phyloP scores from a whole-genome alignment of 2,113 vertebrate species.

The Oxyura jamaicensis region DNA sequence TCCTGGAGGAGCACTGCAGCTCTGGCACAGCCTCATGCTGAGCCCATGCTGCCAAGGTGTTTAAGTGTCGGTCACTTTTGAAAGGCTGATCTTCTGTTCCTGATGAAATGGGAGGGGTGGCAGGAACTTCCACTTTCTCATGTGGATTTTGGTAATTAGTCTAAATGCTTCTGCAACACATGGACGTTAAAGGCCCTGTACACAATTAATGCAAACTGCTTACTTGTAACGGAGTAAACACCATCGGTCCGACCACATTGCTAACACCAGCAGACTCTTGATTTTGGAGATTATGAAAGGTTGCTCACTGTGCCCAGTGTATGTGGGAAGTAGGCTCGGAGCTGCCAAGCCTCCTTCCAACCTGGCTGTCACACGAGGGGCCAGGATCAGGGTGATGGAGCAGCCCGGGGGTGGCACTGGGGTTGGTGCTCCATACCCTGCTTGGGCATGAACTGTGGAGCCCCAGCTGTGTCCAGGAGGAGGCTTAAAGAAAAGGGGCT shows the following conservation, averaged over 20 bases:
- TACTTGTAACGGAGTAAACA: background rate
- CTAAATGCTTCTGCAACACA: background rate
- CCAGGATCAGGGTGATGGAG: background rate
- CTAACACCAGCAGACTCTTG: background rate
- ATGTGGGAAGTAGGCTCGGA: background rate
- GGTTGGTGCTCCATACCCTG: background rate
- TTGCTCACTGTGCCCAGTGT: background rate
- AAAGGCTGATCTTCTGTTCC: background rate
- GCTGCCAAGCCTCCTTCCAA: background rate
- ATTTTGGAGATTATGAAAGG: background rate
- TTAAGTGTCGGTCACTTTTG: background rate
- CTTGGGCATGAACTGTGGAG: background rate
- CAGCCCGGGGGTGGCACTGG: background rate
- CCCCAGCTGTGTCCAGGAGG: background rate
- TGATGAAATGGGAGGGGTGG: background rate
- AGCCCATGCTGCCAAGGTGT: background rate
- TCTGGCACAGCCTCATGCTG: background rate
- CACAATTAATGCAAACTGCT: background rate
- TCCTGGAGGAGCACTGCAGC: background rate
- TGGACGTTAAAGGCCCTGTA: background rate
- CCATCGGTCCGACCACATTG: background rate
- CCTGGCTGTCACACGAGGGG: background rate
- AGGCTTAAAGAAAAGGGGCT: background rate
- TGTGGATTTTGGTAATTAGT: slow-evolving; percentile 45
- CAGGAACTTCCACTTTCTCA: slow-evolving; percentile 22